Conservation (phyloP, 1,140 invertebrate genomes). For the Carposina sasakii region DNA sequence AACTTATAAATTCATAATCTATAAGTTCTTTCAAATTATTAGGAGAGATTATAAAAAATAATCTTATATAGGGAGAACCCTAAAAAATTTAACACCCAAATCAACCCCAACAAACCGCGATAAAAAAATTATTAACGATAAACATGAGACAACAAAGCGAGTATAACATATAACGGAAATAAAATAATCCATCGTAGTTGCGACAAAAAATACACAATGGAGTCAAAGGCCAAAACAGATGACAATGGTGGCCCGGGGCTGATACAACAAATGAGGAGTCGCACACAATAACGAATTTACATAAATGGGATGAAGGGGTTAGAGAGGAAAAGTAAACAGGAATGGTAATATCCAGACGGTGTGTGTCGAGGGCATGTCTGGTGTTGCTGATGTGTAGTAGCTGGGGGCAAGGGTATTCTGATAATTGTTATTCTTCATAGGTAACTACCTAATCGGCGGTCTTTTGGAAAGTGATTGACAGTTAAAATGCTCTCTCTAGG, state of each 20-base stretch:
- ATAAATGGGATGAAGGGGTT: slow-evolving; percentile 47
- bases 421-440: too few relatives aligned
- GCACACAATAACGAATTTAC: slow-evolving; percentile 61
- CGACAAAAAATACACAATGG: slow-evolving; percentile 67
- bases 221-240: slow-evolving; percentile 64
- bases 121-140: too few relatives aligned
- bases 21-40: too few relatives aligned
- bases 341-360: slow-evolving; percentile 30
- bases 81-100: slow-evolving; percentile 25
- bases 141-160: slow-evolving; percentile 51
- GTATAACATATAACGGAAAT: slow-evolving; percentile 61
- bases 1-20: too few relatives aligned
- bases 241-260: slow-evolving; percentile 43
- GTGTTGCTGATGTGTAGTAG: too few relatives aligned
- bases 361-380: too few relatives aligned
- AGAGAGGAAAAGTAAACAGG: too few relatives aligned
- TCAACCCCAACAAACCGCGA: slow-evolving; percentile 43
- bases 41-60: too few relatives aligned
- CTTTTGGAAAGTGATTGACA: too few relatives aligned
- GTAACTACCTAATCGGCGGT: too few relatives aligned
- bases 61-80: neutral
- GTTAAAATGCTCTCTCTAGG: too few relatives aligned
- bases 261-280: slow-evolving; percentile 61
- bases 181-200: slow-evolving; percentile 56
- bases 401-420: too few relatives aligned